A percentile compares a stretch with the other conserved stretches of the same genome.
Evolutionary conservation across 2,888 invertebrate genomes (phyloP).

Genomic region (Barypeithes pellucidus): DNA sequence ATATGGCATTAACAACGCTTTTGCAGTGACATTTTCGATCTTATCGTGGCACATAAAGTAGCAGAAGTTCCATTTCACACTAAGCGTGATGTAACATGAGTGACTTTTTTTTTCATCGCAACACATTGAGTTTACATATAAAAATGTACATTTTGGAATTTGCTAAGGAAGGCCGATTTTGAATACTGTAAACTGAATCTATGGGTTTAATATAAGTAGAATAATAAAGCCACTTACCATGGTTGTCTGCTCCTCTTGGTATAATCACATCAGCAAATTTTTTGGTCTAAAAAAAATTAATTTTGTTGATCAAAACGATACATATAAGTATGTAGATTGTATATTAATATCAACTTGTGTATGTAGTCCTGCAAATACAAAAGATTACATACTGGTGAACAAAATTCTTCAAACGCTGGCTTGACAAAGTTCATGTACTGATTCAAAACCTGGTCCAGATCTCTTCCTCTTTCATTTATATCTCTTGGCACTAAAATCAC

Average conservation of each 20-base stretch:
- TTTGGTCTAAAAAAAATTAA: constrained; percentile 84
- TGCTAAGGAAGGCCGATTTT: background rate
- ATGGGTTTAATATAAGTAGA: background rate
- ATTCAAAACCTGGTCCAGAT: constrained; percentile 93
- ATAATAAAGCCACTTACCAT: constrained; percentile 79
- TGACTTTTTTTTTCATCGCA: background rate
- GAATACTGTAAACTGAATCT: constrained; percentile 5
- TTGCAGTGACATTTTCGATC: constrained; percentile 48
- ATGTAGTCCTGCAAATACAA: too few species aligned
- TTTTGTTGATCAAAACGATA: too few species aligned
- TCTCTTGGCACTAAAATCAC: constrained; percentile 89
- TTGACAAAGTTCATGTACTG: constrained; percentile 99
- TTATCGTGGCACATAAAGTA: constrained; percentile 7
- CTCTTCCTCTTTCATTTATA: constrained; percentile 94
- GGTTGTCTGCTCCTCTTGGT: constrained; percentile 98
- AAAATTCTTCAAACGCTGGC: constrained; percentile 99
- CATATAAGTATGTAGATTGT: too few species aligned
- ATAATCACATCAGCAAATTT: constrained; percentile 99
- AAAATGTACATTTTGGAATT: background rate
- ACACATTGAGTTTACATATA: background rate
- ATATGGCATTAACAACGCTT: background rate
- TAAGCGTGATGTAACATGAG: constrained; percentile 6
- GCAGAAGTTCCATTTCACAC: background rate
- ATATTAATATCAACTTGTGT: too few species aligned
- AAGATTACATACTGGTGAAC: constrained; percentile 92